phyloP scores from a whole-genome alignment of 2,797 vertebrate genomes.

The Hoplostethus atlanticus region DNA sequence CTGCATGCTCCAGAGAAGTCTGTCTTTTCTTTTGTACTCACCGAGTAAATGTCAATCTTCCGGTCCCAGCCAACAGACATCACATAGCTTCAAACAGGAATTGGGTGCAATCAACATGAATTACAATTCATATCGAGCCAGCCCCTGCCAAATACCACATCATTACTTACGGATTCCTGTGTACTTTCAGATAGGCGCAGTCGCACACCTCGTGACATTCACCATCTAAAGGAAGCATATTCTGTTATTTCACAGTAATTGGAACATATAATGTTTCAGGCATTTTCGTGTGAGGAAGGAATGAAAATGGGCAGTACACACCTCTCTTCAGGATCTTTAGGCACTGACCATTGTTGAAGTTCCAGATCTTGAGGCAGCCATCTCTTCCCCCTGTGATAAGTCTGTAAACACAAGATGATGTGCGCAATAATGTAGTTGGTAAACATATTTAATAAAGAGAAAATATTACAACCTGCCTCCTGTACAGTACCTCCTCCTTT shows the following conservation, averaged over 20 bases:
- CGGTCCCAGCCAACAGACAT: constrained; percentile 84
- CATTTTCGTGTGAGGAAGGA: constrained; percentile 4
- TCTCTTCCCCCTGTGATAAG: constrained; percentile 85
- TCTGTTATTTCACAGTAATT: constrained; percentile 7
- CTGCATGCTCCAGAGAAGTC: constrained; percentile 3
- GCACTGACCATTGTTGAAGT: constrained; percentile 81
- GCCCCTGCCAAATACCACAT: constrained; percentile 35
- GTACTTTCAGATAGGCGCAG: constrained; percentile 82
- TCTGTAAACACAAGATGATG: constrained; percentile 55
- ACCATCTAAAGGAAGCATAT: constrained; percentile 65
- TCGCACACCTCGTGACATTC: constrained; percentile 81
- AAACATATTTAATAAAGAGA: background rate
- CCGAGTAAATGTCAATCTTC: constrained; percentile 85
- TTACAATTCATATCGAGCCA: constrained; percentile 16
- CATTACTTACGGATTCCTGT: constrained; percentile 83
- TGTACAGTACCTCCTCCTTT: constrained; percentile 79
- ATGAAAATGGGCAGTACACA: constrained; percentile 22
- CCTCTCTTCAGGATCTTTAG: constrained; percentile 80
- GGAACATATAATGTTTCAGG: background rate
- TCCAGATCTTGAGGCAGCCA: constrained; percentile 83
- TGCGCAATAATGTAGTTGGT: background rate
- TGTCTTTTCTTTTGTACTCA: constrained; percentile 77
- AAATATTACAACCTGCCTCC: background rate
- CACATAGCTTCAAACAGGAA: constrained; percentile 77
- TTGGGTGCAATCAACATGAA: constrained; percentile 43